Evolutionary conservation across 1,140 invertebrate species (phyloP).

Genomic region (Drosophila repleta): DNA sequence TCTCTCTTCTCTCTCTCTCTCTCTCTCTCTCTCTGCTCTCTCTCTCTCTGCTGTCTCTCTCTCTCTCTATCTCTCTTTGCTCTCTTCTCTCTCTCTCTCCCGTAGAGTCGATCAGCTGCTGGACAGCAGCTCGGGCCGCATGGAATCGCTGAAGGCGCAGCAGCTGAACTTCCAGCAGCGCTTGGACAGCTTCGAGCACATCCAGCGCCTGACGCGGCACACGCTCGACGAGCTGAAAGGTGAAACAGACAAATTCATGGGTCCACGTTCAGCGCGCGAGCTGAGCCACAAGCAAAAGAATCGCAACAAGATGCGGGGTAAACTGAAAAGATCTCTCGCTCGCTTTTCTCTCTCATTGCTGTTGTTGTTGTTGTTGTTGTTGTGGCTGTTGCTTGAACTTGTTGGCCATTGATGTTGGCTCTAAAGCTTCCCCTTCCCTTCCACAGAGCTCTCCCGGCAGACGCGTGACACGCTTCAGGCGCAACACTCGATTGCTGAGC

Average conservation of each 20-base stretch:
- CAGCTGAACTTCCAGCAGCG: constrained; percentile 67
- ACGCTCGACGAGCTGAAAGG: constrained; percentile 77
- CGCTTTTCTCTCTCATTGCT: not conserved
- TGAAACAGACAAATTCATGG: constrained; percentile 59
- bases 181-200: constrained; percentile 68
- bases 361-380: not conserved
- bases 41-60: not conserved
- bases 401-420: not conserved
- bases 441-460: constrained; percentile 46
- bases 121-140: constrained; percentile 53
- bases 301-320: constrained; percentile 59
- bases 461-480: constrained; percentile 21
- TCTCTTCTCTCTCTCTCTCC: not conserved
- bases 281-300: constrained; percentile 56
- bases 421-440: not conserved
- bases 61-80: not conserved
- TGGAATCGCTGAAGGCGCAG: constrained; percentile 71
- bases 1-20: not conserved
- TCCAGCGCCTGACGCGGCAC: constrained; percentile 56
- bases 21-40: not conserved
- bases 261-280: constrained; percentile 47
- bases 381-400: not conserved
- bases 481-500: not conserved
- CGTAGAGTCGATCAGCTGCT: constrained; percentile 60
- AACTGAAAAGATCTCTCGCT: not conserved